Evolutionary conservation across 2,113 vertebrate genomes (phyloP), one percentile per base, ranked within the genome.

Genomic region (Salvelinus namaycush): DNA sequence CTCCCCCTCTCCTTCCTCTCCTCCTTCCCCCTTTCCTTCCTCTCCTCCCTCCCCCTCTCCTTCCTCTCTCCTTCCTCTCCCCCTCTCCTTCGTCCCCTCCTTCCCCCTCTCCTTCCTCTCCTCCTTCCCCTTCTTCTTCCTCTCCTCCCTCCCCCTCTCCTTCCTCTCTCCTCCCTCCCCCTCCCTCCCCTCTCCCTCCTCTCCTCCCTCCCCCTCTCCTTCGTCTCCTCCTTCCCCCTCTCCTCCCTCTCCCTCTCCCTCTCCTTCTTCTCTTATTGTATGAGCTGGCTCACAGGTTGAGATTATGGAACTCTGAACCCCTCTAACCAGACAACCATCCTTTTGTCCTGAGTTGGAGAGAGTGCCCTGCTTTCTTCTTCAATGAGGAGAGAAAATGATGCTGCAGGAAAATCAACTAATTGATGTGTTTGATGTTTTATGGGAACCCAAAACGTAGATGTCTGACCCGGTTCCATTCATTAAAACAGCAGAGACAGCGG

Each of bases 271-370:
- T 12, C 49, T 18, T n/a, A 24, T 82, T 81, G 76, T 70, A 72
- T 80, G 81, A 86, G 24, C 0, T 22, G 76, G 72, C 74, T 87
- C 79, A 84, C 66, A 13, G 31, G 18, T 64, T 65, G 22, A 60
- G 72, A 79, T 81, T 78, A 76, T 31, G 54, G 75, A 59, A 72
- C 78, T 76, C 71, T 59, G 3, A 81, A 71, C 65, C 7, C 16
- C n/a, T 22, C n/a, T 62, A 22, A 16, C 24, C 3, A 68, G 44
- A 39, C 13, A 68, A 39, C 16, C 66, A 3, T 16, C 18, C 5
- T 1, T 68, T n/a, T 1, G 6, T 44, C 20, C 31, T 6, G 5
- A 68, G 31, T 34, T 68, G 29, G 18, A 68, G 31, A 67, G 65
- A 39, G 67, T 16, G 12, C 31, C 39, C 26, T n/a, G 5, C n/a